phyloP scores from a whole-genome alignment of 1,140 invertebrate species.

The Augochlora pura region DNA sequence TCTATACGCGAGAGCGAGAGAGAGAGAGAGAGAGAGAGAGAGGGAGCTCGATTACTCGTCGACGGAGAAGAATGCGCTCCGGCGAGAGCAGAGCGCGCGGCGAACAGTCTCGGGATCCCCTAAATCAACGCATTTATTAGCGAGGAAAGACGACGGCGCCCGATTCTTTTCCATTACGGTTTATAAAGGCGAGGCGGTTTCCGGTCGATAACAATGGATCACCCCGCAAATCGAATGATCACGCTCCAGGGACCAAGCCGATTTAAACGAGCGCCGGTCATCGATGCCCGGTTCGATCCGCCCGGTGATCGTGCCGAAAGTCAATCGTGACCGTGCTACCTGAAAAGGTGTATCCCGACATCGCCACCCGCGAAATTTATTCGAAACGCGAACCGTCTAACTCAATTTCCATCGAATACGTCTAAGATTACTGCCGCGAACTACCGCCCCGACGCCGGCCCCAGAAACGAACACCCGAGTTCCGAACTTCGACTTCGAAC shows the following conservation, averaged over 20 bases:
- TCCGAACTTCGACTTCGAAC: constrained; percentile 2
- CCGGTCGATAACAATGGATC: constrained; percentile 54
- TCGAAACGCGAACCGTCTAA: constrained; percentile 69
- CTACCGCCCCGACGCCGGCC: constrained; percentile 15
- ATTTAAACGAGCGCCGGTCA: constrained; percentile 23
- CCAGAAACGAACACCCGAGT: constrained; percentile 10
- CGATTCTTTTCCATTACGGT: constrained; percentile 23
- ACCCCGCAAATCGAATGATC: constrained; percentile 52
- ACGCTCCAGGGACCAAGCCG: constrained; percentile 32
- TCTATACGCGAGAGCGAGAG: too few relatives aligned
- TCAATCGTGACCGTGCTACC: constrained; percentile 69
- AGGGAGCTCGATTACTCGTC: neutral
- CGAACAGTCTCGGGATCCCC: neutral
- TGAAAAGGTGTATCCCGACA: constrained; percentile 58
- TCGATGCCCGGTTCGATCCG: constrained; percentile 71
- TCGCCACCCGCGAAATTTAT: constrained; percentile 68
- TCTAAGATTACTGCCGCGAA: constrained; percentile 38
- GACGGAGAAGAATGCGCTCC: neutral
- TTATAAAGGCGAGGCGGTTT: constrained; percentile 13
- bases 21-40: too few relatives aligned
- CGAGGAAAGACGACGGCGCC: neutral
- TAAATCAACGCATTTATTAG: constrained; percentile 15
- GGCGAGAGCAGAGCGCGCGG: neutral
- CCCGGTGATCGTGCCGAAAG: constrained; percentile 73
- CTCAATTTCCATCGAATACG: constrained; percentile 64